Percentiles rank a stretch among this genome's conserved stretches.
Evolutionary conservation across 2,888 invertebrate species (phyloP).

Genomic region (Kuschelorhynchus macadamiae): DNA sequence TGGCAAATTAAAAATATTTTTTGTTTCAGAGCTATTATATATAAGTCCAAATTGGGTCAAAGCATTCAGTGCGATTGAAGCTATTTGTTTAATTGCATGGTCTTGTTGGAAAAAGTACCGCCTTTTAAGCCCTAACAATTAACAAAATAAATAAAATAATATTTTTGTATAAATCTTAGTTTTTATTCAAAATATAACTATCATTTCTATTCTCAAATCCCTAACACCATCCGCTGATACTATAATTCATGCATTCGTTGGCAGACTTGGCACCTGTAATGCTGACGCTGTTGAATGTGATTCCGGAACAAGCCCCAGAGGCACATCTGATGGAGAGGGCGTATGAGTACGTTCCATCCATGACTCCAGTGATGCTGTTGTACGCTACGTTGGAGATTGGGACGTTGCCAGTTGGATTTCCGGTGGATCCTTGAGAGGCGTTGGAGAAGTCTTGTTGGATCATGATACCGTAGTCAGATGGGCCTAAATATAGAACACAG

Average conservation of each 20-base stretch:
- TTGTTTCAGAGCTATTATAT: no score
- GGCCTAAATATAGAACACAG: constrained; percentile 36
- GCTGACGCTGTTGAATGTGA: constrained; percentile 17
- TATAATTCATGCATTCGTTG: constrained; percentile 29
- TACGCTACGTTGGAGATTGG: constrained; percentile 47
- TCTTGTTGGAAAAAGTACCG: no score
- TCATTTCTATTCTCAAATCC: no score
- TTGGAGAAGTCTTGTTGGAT: constrained; percentile 52
- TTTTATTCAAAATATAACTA: no score
- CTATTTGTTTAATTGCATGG: no score
- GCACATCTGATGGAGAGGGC: constrained; percentile 25
- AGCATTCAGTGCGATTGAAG: no score
- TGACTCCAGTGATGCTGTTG: constrained; percentile 38
- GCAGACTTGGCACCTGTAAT: constrained; percentile 25
- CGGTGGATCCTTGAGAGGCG: constrained; percentile 32
- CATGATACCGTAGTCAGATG: constrained; percentile 47
- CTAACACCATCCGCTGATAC: constrained; percentile 10
- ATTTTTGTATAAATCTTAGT: no score
- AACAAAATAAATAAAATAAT: no score
- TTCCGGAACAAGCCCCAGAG: constrained; percentile 16
- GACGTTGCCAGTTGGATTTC: constrained; percentile 45
- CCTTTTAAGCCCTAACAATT: no score
- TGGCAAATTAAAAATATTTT: no score
- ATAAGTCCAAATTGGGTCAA: no score
- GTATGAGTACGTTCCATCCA: constrained; percentile 35